Percentiles rank a stretch among this genome's conserved stretches.
phyloP scores from a whole-genome alignment of 2,113 vertebrate species.

The Tapirus terrestris region DNA sequence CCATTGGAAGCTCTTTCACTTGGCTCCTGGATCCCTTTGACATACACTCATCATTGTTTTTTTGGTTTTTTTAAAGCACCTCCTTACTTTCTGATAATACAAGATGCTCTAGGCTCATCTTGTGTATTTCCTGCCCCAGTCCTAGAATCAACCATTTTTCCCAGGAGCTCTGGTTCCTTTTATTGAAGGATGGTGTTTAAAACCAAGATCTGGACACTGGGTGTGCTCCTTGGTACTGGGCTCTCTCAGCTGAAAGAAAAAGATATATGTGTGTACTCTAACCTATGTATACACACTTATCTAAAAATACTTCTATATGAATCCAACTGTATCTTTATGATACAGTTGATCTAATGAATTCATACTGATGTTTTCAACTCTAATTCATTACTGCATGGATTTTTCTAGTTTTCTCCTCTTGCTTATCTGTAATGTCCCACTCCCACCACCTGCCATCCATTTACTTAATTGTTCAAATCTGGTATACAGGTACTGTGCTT shows the following conservation, averaged over 20 bases:
- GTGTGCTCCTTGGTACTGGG: background rate
- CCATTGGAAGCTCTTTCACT: background rate
- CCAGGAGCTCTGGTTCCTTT: background rate
- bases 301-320: background rate
- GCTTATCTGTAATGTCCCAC: background rate
- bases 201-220: background rate
- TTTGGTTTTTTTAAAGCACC: background rate
- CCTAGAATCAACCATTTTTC: background rate
- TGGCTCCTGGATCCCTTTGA: background rate
- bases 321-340: background rate
- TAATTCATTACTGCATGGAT: background rate
- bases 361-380: background rate
- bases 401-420: background rate
- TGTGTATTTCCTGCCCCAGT: background rate
- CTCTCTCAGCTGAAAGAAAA: background rate
- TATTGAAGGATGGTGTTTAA: background rate
- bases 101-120: background rate
- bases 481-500: background rate
- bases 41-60: background rate
- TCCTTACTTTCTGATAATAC: background rate
- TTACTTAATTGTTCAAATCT: background rate
- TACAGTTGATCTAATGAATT: background rate
- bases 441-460: background rate
- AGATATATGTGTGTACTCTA: background rate
- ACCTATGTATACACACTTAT: background rate